Conservation (phyloP, 2,888 invertebrate species). For the Agonopterix heracliana region DNA sequence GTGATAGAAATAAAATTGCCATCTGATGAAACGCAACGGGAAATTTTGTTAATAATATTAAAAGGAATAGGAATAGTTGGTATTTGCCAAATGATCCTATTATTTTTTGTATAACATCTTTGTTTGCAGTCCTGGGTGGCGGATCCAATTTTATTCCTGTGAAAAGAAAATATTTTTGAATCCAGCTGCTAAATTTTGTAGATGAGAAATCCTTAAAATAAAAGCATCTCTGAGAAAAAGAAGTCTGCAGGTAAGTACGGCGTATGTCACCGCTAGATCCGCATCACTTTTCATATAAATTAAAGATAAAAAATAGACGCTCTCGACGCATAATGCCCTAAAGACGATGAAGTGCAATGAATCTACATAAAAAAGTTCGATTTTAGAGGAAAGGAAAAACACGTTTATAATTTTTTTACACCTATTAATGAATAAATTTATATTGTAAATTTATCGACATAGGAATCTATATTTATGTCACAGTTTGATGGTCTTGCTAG, state of each 20-base stretch:
- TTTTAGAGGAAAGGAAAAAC: too few relatives aligned
- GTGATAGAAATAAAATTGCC: conserved; percentile 69
- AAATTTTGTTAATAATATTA: conserved; percentile 60
- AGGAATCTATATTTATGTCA: too few relatives aligned
- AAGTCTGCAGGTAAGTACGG: neutral
- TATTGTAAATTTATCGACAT: too few relatives aligned
- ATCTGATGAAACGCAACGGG: conserved; percentile 71
- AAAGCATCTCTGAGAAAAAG: neutral
- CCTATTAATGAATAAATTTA: too few relatives aligned
- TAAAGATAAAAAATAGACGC: too few relatives aligned
- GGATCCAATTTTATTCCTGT: conserved; percentile 22
- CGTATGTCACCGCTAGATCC: too few relatives aligned
- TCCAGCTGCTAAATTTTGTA: neutral
- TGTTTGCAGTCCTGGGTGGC: conserved; percentile 2
- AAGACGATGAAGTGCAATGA: too few relatives aligned
- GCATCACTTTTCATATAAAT: too few relatives aligned
- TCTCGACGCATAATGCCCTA: too few relatives aligned
- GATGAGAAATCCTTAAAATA: neutral
- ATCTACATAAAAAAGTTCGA: too few relatives aligned
- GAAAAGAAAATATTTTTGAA: conserved; percentile 5
- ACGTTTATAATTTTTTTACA: too few relatives aligned
- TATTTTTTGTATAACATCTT: conserved; percentile 52
- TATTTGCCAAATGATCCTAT: conserved; percentile 71
- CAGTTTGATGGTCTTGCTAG: too few relatives aligned
- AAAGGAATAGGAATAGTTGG: conserved; percentile 55